Percentiles rank a stretch among this genome's conserved stretches.
phyloP scores from a whole-genome alignment of 2,113 vertebrate genomes.

The Cyanistes caeruleus region DNA sequence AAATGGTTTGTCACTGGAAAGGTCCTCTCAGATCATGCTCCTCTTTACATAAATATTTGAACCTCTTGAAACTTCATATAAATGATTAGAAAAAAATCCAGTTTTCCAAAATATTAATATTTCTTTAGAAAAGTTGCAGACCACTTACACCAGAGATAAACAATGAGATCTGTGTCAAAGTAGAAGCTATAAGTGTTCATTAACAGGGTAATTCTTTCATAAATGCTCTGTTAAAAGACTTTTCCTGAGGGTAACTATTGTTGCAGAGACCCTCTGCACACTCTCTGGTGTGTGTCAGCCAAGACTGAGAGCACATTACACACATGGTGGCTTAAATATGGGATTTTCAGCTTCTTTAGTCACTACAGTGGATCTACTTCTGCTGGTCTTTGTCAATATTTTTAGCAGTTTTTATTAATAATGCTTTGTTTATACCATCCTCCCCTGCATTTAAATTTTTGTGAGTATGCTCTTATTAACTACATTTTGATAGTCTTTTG shows the following conservation, averaged over 20 bases:
- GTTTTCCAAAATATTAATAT: not conserved
- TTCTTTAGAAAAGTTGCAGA: not conserved
- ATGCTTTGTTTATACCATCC: not conserved
- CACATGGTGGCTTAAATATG: not conserved
- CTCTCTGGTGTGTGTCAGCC: not conserved
- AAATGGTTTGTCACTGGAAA: not conserved
- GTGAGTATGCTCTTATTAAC: not conserved
- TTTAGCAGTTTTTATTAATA: not conserved
- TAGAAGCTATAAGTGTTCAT: not conserved
- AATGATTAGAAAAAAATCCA: accelerated
- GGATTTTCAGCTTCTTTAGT: not conserved
- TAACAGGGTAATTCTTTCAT: not conserved
- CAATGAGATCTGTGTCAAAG: accelerated
- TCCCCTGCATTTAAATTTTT: not conserved
- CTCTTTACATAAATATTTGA: not conserved
- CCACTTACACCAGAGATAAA: not conserved
- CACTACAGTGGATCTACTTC: accelerated
- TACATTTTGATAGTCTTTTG: not conserved
- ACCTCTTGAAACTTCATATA: not conserved
- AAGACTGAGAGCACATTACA: not conserved
- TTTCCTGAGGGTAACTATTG: not conserved
- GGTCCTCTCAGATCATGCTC: not conserved
- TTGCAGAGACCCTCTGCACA: not conserved
- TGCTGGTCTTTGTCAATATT: not conserved
- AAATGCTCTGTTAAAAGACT: not conserved